Evolutionary conservation across 2,888 invertebrate genomes (phyloP).

Genomic region (Chirona hameri): DNA sequence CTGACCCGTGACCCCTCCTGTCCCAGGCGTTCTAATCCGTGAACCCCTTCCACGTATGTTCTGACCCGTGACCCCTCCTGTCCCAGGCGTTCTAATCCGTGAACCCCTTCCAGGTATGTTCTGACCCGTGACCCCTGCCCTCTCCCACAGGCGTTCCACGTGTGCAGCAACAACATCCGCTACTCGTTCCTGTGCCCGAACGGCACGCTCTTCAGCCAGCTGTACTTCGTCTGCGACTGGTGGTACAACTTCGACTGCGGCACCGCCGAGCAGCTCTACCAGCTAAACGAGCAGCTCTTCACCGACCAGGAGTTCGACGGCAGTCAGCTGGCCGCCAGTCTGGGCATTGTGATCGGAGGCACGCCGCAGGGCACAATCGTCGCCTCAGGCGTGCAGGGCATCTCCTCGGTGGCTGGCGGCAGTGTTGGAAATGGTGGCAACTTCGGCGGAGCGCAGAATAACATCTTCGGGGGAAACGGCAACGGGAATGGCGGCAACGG

Average conservation of each 20-base stretch:
- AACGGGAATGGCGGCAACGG: slow-evolving; percentile 11
- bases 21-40: too few species aligned
- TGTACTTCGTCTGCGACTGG: slow-evolving; percentile 63
- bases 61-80: too few species aligned
- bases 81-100: too few species aligned
- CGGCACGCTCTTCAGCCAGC: slow-evolving; percentile 64
- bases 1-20: too few species aligned
- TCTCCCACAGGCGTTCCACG: slow-evolving; percentile 34
- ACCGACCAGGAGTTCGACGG: slow-evolving; percentile 12
- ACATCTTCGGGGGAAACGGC: not conserved
- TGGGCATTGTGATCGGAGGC: not conserved
- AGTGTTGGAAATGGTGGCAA: not conserved
- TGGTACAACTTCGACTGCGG: slow-evolving; percentile 64
- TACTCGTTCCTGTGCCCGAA: slow-evolving; percentile 62
- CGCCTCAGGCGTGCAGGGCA: not conserved
- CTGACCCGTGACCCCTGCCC: too few species aligned
- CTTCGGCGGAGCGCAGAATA: not conserved
- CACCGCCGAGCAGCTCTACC: slow-evolving; percentile 50
- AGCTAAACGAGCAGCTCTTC: slow-evolving; percentile 49
- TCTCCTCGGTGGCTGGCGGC: not conserved
- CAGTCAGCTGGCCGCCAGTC: not conserved
- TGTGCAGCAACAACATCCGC: slow-evolving; percentile 34
- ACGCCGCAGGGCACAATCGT: not conserved
- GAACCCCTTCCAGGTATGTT: too few species aligned
- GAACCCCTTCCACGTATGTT: too few species aligned